Conservation (phyloP, 2,113 vertebrate species). For the Mustela nigripes region DNA sequence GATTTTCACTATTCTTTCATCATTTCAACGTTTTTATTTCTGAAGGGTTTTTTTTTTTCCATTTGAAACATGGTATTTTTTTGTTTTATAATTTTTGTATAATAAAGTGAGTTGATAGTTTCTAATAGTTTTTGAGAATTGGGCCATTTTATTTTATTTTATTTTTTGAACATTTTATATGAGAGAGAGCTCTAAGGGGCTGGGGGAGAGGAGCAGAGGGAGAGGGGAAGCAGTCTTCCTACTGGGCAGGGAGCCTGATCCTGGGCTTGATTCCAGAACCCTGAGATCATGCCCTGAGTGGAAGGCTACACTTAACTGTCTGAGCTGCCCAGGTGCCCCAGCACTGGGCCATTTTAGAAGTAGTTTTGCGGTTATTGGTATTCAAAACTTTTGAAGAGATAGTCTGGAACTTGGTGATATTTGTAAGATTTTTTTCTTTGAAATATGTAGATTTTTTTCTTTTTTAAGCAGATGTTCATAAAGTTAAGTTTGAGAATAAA, state of each 20-base stretch:
- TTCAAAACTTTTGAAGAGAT: constrained; percentile 46
- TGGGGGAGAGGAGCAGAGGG: background rate
- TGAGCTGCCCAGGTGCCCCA: background rate
- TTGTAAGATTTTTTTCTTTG: constrained; percentile 27
- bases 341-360: background rate
- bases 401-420: constrained; percentile 46
- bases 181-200: background rate
- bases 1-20: constrained; percentile 42
- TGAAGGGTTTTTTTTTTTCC: background rate
- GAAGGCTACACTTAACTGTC: background rate
- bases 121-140: background rate
- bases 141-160: background rate
- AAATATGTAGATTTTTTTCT: background rate
- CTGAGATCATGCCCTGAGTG: background rate
- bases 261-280: background rate
- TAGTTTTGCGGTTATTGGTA: constrained; percentile 44
- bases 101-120: constrained; percentile 45
- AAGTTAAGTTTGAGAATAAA: constrained; percentile 31
- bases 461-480: constrained; percentile 40
- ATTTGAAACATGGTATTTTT: background rate
- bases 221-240: background rate
- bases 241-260: background rate
- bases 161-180: background rate
- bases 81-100: background rate
- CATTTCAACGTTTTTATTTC: constrained; percentile 10